Evolutionary conservation across 2,888 invertebrate genomes (phyloP).

Genomic region (Dinocampus coccinellae): DNA sequence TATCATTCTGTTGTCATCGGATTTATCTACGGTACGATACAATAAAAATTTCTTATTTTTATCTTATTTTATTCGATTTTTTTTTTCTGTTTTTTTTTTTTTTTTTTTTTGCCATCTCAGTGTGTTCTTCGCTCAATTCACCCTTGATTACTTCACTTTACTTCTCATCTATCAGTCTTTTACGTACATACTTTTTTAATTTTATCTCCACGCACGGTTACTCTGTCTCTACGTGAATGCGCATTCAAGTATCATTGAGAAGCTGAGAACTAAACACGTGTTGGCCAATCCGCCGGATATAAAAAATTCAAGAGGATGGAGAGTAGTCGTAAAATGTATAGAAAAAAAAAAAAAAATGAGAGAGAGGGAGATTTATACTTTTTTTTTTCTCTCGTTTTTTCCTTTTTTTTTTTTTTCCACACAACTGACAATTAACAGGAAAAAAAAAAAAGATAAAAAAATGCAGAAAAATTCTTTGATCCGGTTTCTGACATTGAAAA

Average conservation of each 20-base stretch:
- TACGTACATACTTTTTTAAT: slow-evolving; percentile 17
- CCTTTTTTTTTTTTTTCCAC: background rate
- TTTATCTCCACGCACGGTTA: slow-evolving; percentile 22
- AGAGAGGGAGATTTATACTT: background rate
- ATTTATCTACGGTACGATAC: background rate
- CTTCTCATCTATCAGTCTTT: too few species aligned
- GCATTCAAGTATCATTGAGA: slow-evolving; percentile 32
- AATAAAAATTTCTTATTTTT: background rate
- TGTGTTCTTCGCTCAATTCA: background rate
- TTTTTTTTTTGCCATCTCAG: slow-evolving; percentile 14
- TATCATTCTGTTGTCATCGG: slow-evolving; percentile 6
- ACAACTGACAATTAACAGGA: too few species aligned
- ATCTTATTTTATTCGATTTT: background rate
- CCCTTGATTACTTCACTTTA: too few species aligned
- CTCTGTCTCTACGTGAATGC: background rate
- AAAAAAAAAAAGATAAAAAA: background rate
- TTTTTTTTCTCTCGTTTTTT: slow-evolving; percentile 11
- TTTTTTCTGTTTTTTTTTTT: slow-evolving; percentile 13
- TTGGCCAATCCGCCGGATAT: slow-evolving; percentile 21
- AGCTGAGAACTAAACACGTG: slow-evolving; percentile 45
- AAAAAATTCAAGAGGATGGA: slow-evolving; percentile 15
- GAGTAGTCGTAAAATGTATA: background rate
- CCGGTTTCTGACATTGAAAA: slow-evolving; percentile 14
- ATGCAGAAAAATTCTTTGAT: background rate
- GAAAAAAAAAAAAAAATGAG: slow-evolving; percentile 10